Base-by-base conservation (phyloP, 1,140 invertebrate genomes). In the Anadara kagoshimensis region DNA sequence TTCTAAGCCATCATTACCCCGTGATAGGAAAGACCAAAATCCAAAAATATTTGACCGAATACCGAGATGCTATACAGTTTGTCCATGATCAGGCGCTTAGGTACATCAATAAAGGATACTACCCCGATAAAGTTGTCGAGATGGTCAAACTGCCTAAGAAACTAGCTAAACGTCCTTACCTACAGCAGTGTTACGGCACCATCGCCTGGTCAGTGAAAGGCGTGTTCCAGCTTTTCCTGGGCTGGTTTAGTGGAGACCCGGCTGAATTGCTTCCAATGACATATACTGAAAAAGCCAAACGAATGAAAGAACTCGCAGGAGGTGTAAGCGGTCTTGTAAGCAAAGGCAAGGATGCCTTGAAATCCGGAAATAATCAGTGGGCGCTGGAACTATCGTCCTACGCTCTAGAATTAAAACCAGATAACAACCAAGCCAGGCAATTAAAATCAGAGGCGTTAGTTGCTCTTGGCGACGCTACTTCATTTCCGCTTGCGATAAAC, bases 201-300 rank as follows among this genome's bases (percentile, higher is more conserved):
- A 41, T 59, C 5, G 57, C 18, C 10, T 59, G 57, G 57, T 59
- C 57, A 16, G 57, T 41, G 10, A 59, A 59, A 59, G 57, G 57
- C 4, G 57, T 59, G 29, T 59, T 59, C 26, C 57, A 59, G 29
- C 36, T 59, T 29, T 59, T 41, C 43, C 20, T 59, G 20, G 57
- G 57, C 20, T 59, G 29, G 29, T 36, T 36, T 36, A 36, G 29
- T 36, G 29, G 29, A 36, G 29, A 36, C 7, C 29, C 29, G 26
- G 57, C 43, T 36, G 57, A 59, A 18, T 26, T 59, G 0, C 43
- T 59, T 20, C 57, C 57, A 7, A 29, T 59, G 29, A 29, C 57
- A 36, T 16, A n/a, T 1, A 41, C 5, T 20, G 57, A 59, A 59
- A 59, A 59, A 20, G 57, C 57, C 20, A 29, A 59, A 41, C 24